phyloP scores from a whole-genome alignment of 2,113 vertebrate species.

The Propithecus coquereli region DNA sequence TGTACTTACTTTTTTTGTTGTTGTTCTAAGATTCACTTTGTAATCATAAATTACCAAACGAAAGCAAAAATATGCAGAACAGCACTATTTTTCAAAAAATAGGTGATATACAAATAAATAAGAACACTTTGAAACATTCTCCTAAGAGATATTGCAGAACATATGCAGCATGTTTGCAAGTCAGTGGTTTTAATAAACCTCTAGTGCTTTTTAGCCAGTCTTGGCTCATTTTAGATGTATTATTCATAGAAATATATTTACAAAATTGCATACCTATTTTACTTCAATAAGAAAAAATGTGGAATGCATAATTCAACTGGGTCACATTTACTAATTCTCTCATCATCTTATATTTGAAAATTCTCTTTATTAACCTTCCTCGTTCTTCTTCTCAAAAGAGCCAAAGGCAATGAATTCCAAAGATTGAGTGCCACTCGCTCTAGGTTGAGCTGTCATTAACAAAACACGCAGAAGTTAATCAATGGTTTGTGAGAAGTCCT shows the following conservation, averaged over 20 bases:
- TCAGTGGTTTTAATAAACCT: conserved; percentile 28
- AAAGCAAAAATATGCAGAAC: not conserved
- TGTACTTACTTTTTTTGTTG: not conserved
- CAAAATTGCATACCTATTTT: not conserved
- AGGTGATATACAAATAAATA: conserved; percentile 38
- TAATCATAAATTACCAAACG: conserved; percentile 29
- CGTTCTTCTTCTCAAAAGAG: not conserved
- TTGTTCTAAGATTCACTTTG: conserved; percentile 20
- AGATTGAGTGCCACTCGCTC: not conserved
- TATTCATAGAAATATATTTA: conserved; percentile 26
- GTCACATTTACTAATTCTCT: not conserved
- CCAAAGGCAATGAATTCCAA: not conserved
- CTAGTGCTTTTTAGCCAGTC: not conserved
- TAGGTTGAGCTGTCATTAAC: not conserved
- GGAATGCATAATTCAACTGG: not conserved
- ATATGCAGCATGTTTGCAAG: not conserved
- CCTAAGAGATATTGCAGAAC: conserved; percentile 1
- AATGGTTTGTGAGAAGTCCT: not conserved
- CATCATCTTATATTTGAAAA: not conserved
- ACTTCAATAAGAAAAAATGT: conserved; percentile 23
- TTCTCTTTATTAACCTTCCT: not conserved
- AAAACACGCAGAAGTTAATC: not conserved
- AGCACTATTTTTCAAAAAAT: conserved; percentile 4
- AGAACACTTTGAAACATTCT: conserved; percentile 22
- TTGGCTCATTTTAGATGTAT: conserved; percentile 34